A percentile compares a stretch with the other conserved stretches of the same genome.
Conservation (phyloP, 2,797 vertebrate genomes). For the Tarsius wallacei region DNA sequence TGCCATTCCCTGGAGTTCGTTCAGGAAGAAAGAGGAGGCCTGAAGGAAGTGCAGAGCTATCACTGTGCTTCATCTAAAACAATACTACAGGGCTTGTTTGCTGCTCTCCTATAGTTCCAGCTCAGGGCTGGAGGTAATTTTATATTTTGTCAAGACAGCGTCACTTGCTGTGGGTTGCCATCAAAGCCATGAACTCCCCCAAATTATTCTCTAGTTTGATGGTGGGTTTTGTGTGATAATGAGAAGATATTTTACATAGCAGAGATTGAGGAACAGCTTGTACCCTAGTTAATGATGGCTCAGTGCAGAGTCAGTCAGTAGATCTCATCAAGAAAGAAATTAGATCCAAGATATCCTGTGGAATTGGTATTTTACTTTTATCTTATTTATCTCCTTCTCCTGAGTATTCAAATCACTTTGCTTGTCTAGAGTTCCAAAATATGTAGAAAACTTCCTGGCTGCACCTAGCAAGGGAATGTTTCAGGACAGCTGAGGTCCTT, state of each 20-base stretch:
- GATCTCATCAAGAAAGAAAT: slow-evolving; percentile 49
- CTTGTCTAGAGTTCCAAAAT: slow-evolving; percentile 29
- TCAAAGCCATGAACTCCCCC: slow-evolving; percentile 21
- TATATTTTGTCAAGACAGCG: slow-evolving; percentile 58
- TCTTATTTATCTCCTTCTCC: slow-evolving; percentile 44
- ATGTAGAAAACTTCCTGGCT: slow-evolving; percentile 25
- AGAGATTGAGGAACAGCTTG: slow-evolving; percentile 11
- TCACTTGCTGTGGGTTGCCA: slow-evolving; percentile 24
- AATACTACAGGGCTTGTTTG: slow-evolving; percentile 78
- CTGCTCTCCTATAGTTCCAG: slow-evolving; percentile 65
- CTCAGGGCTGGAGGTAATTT: not conserved
- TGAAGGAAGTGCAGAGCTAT: slow-evolving; percentile 89
- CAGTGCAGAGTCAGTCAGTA: slow-evolving; percentile 6
- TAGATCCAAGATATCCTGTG: not conserved
- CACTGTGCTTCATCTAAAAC: slow-evolving; percentile 82
- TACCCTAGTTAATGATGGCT: not conserved
- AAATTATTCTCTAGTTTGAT: slow-evolving; percentile 14
- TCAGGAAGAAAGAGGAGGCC: slow-evolving; percentile 90
- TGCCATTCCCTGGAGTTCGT: slow-evolving; percentile 94
- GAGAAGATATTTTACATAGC: slow-evolving; percentile 43
- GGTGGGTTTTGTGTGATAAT: not conserved
- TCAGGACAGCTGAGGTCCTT: not conserved
- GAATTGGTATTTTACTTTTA: slow-evolving; percentile 53
- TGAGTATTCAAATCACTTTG: slow-evolving; percentile 19
- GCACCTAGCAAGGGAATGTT: not conserved